Base-by-base conservation (phyloP, 2,113 vertebrate genomes). In the Psophia crepitans region DNA sequence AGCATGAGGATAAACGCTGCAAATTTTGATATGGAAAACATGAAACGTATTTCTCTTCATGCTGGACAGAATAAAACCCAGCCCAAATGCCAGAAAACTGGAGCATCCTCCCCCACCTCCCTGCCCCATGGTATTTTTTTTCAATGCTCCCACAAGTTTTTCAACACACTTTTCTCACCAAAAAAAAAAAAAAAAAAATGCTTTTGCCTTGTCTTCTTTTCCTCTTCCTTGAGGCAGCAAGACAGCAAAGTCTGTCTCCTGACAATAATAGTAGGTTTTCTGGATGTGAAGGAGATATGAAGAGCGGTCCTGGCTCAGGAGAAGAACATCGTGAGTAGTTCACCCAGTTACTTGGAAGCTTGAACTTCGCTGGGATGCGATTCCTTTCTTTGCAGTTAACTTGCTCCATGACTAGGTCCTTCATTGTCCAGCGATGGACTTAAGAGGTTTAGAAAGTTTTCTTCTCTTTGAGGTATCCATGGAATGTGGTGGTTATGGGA, bases 381-480 rank as follows among this genome's bases (percentile, higher is more conserved):
- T 86, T 83, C 49, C 57, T 58, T 77, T 61, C 46, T 63, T 75
- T 37, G 6, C 11, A 23, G 32, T 68, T 63, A 8, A 5, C 56
- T 48, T 64, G 20, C 22, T 65, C 2, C 1, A 0, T 51, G 58
- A 8, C 17, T 41, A 11, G 12, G 12, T 66, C 63, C 30, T 79
- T 24, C 7, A 0, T 58, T 3, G 0, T 56, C 8, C 11, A 22
- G 0, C 28, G 32, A 0, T 60, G 64, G 28, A 4, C 23, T 37
- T 21, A 3, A 0, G 9, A 56, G 43, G 24, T 39, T 77, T 17
- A 49, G 39, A 51, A 87, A 57, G 41, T 16, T 4, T 39, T 84
- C 39, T 49, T 46, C 35, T 28, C 8, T 19, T 58, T 3, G 32
- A 77, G 49, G 9, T 64, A 16, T 54, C 53, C 32, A 0, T 57